Evolutionary conservation across 2,888 invertebrate species (phyloP), one percentile per base, ranked within the genome.

Genomic region (Chloroclysta siterata): DNA sequence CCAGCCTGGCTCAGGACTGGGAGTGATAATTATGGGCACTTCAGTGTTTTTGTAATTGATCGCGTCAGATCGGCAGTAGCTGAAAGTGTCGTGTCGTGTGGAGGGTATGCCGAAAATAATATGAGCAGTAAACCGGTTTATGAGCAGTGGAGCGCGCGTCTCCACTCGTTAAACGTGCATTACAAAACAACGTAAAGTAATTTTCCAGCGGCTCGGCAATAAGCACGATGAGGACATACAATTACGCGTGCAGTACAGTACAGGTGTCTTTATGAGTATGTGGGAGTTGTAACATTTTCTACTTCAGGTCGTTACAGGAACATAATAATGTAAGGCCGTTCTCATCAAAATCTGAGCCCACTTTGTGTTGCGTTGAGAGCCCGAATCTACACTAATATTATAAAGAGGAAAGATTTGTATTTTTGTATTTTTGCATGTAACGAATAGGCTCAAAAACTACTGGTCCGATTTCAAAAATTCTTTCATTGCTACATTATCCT

Each of bases 151-250:
- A 47, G 13, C 53, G n/a, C 53, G n/a, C 60, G 60, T 50, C 54
- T 60, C 36, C 54, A 50, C 60, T 60, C 60, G 60, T 60, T 60
- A 54, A 54, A 54, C 14, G 42, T 39, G 33, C 22, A 60, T 60
- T 54, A 59, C 59, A 39, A 15, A 46, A 50, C 60, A 60, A 48
- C 60, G 33, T 60, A 22, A 54, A 60, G 60, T 54, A 42, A 60
- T 60, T 60, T 60, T 60, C 59, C 59, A 48, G 36, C 36, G 14
- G 6, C 33, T 50, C 41, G 33, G 14, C 15, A 8, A 53, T 29
- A 39, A 7, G 33, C 7, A 17, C 8, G 4, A 36, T 14, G 44
- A 47, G 10, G 2, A 48, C 36, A 15, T n/a, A 11, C 42, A 50
- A 29, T 29, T 29, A 29, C 28, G 1, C 42, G 22, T 6, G 14